Percentiles rank a stretch among this genome's conserved stretches.
Conservation (phyloP, 2,888 invertebrate genomes). For the Rhabditophanes sp. region DNA sequence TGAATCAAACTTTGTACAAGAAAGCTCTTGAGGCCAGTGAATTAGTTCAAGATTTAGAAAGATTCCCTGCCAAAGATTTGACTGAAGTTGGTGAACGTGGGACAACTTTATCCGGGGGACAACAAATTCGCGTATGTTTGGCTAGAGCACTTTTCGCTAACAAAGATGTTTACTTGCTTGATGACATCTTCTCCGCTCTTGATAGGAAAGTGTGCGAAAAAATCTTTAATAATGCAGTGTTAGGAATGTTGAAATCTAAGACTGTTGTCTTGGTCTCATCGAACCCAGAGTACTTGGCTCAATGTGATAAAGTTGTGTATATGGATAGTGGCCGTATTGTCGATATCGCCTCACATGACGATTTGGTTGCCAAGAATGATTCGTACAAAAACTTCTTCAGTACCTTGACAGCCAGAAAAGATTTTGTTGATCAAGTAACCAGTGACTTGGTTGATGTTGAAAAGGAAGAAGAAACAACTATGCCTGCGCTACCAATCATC, state of each 20-base stretch:
- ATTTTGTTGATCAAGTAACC: neutral
- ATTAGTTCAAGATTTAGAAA: slow-evolving; percentile 51
- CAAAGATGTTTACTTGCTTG: slow-evolving; percentile 51
- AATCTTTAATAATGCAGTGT: slow-evolving; percentile 49
- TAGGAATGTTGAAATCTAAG: slow-evolving; percentile 43
- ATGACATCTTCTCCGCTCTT: slow-evolving; percentile 53
- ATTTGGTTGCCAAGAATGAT: slow-evolving; percentile 45
- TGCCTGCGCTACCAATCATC: slow-evolving; percentile 1
- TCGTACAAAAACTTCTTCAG: slow-evolving; percentile 15
- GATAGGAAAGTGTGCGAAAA: slow-evolving; percentile 47
- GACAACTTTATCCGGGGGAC: slow-evolving; percentile 49
- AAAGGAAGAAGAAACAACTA: slow-evolving; percentile 3
- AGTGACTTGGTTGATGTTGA: slow-evolving; percentile 7
- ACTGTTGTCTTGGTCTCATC: slow-evolving; percentile 46
- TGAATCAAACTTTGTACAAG: slow-evolving; percentile 48
- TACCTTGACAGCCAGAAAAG: neutral
- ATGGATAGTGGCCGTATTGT: slow-evolving; percentile 52
- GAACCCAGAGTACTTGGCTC: slow-evolving; percentile 49
- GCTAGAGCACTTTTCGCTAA: slow-evolving; percentile 51
- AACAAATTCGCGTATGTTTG: slow-evolving; percentile 51
- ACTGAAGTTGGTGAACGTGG: slow-evolving; percentile 52
- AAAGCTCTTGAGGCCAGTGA: slow-evolving; percentile 32
- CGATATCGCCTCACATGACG: slow-evolving; percentile 51
- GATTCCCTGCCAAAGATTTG: slow-evolving; percentile 51
- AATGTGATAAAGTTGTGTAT: slow-evolving; percentile 53